Base-by-base conservation (phyloP, 92 coral and sea anemone species). In the Phenganax marumi region DNA sequence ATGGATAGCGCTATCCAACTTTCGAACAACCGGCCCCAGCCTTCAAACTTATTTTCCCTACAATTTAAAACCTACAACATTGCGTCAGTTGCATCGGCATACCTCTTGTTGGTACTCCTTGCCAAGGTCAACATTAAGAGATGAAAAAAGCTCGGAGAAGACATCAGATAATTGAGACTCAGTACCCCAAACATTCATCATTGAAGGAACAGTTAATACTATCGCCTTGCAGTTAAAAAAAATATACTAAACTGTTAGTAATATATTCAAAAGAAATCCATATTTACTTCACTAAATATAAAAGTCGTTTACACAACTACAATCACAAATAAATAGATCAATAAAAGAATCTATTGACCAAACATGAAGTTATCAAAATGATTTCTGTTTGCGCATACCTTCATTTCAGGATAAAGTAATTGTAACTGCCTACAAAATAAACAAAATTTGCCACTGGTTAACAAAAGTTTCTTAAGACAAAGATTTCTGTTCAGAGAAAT, bases 41-140 rank as follows among this genome's bases (percentile, higher is more conserved):
- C n/a, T n/a, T n/a, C n/a, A n/a, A n/a, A n/a, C n/a, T n/a, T 33
- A 33, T 33, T 33, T 33, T 33, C 43, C 43, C 43, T 1, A 33
- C 43, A 33, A 5, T 33, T 33, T 33, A 33, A 5, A 33, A 5
- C 43, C 43, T n/a, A n/a, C n/a, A n/a, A n/a, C n/a, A n/a, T n/a
- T n/a, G n/a, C n/a, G n/a, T n/a, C n/a, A n/a, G n/a, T n/a, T n/a
- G n/a, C n/a, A 33, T 5, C 5, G 2, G 43, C 43, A 33, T 33
- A 93, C 97, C 93, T 96, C 99, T 47, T 86, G 82, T 68, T 68
- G 33, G 74, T 91, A 92, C 24, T 92, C 92, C 19, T 84, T 39
- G 13, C 96, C 88, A 11, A 88, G 82, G 50, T 92, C 97, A 52
- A 78, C 80, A 63, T 77, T 84, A 24, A 96, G 96, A 52, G 87